Percentiles rank a stretch among this genome's conserved stretches.
These are phyloP conservation scores for Discoglossus pictus DNA, from an alignment of 2,797 vertebrate species.

Conservation along the genomic window DNA sequence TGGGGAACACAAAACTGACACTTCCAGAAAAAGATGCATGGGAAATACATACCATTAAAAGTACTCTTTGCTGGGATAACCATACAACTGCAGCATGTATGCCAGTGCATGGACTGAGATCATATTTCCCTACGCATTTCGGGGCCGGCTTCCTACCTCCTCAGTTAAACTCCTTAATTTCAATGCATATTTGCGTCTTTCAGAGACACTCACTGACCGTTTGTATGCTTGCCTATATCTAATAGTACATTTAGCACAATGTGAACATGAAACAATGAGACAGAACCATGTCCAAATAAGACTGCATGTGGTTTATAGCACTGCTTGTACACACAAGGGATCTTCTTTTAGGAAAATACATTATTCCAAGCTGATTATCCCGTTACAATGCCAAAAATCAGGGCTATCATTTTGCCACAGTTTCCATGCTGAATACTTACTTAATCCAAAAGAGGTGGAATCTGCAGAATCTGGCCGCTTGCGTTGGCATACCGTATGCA, in stretches of 20 bases:
- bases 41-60: no score
- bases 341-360: constrained; percentile 5
- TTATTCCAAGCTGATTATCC: constrained; percentile 35
- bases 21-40: no score
- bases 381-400: constrained; percentile 21
- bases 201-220: no score
- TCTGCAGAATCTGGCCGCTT: constrained; percentile 30
- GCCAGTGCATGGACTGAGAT: no score
- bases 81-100: no score
- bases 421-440: constrained; percentile 21
- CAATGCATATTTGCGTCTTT: no score
- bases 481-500: constrained; percentile 13
- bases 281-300: background rate
- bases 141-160: no score
- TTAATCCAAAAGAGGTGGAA: constrained; percentile 27
- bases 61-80: no score
- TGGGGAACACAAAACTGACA: no score
- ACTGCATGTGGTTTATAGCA: background rate
- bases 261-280: background rate
- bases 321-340: constrained; percentile 6
- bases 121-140: no score
- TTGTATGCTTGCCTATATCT: no score
- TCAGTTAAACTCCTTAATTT: no score
- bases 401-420: constrained; percentile 35
- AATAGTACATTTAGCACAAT: background rate